Evolutionary conservation across 1,140 invertebrate genomes (phyloP).

Genomic region (Cotesia glomerata): DNA sequence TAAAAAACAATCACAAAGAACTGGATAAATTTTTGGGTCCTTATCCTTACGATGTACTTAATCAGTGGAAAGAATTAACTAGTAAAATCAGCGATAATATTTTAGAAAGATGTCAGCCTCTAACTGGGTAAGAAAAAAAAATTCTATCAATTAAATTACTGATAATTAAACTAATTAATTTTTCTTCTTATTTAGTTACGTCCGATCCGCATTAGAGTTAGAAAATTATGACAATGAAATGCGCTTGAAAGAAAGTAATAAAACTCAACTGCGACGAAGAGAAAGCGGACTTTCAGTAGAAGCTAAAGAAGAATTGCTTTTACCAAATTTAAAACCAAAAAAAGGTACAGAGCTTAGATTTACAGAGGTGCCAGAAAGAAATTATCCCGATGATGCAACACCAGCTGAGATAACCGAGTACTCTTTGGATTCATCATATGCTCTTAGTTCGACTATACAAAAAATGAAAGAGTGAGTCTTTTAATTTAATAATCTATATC

Average conservation of each 20-base stretch:
- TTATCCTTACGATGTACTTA: slow-evolving; percentile 90
- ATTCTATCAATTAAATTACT: not conserved
- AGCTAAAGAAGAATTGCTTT: slow-evolving; percentile 73
- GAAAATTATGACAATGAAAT: slow-evolving; percentile 69
- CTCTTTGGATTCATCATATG: slow-evolving; percentile 84
- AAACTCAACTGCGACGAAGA: slow-evolving; percentile 51
- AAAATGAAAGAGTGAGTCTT: slow-evolving; percentile 68
- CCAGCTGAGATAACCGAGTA: slow-evolving; percentile 86
- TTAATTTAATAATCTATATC: too few species aligned
- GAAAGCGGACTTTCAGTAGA: slow-evolving; percentile 57
- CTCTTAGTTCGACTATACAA: slow-evolving; percentile 73
- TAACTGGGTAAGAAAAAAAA: slow-evolving; percentile 49
- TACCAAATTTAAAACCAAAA: slow-evolving; percentile 82
- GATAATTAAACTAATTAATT: not conserved
- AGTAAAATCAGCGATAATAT: slow-evolving; percentile 45
- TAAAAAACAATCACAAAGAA: slow-evolving; percentile 77
- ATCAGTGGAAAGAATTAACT: slow-evolving; percentile 85
- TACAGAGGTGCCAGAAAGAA: slow-evolving; percentile 76
- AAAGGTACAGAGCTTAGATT: slow-evolving; percentile 83
- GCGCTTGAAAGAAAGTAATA: slow-evolving; percentile 64
- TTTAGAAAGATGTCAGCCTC: slow-evolving; percentile 51
- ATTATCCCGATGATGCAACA: slow-evolving; percentile 77
- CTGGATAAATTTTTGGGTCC: slow-evolving; percentile 85
- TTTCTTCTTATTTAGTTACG: slow-evolving; percentile 43
- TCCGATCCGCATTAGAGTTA: slow-evolving; percentile 74